Evolutionary conservation across 1,140 invertebrate species (phyloP).

Genomic region (Gonatopus flavifemur): DNA sequence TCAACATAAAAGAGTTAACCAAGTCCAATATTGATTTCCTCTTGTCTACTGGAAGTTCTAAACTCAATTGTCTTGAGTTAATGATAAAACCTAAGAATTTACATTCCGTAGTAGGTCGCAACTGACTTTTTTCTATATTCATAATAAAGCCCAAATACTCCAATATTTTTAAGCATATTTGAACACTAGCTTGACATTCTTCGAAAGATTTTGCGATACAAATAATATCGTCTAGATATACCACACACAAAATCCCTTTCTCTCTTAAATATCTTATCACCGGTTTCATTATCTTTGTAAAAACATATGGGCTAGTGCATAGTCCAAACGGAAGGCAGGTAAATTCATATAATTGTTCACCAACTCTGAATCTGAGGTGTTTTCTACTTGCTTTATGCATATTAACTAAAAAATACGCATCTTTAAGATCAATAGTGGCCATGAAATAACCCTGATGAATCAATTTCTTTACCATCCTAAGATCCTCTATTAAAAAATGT

Average conservation of each 20-base stretch:
- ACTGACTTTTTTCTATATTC: constrained; percentile 20
- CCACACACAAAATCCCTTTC: constrained; percentile 8
- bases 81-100: constrained; percentile 28
- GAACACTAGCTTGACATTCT: constrained; percentile 7
- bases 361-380: constrained; percentile 21
- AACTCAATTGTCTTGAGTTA: not conserved
- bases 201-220: constrained; percentile 1
- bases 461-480: constrained; percentile 6
- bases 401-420: constrained; percentile 7
- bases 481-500: constrained; percentile 35
- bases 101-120: constrained; percentile 10
- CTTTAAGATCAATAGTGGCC: constrained; percentile 5
- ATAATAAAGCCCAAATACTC: constrained; percentile 29
- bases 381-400: constrained; percentile 15
- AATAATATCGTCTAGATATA: constrained; percentile 19
- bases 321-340: constrained; percentile 28
- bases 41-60: constrained; percentile 12
- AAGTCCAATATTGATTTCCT: not conserved
- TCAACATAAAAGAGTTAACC: not conserved
- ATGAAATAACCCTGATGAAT: constrained; percentile 17
- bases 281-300: constrained; percentile 31
- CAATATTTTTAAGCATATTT: constrained; percentile 3
- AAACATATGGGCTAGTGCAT: constrained; percentile 16
- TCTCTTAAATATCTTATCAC: constrained; percentile 14
- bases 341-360: constrained; percentile 22